Evolutionary conservation across 2,888 invertebrate species (phyloP).

Genomic region (Omphaloscelis lunosa): DNA sequence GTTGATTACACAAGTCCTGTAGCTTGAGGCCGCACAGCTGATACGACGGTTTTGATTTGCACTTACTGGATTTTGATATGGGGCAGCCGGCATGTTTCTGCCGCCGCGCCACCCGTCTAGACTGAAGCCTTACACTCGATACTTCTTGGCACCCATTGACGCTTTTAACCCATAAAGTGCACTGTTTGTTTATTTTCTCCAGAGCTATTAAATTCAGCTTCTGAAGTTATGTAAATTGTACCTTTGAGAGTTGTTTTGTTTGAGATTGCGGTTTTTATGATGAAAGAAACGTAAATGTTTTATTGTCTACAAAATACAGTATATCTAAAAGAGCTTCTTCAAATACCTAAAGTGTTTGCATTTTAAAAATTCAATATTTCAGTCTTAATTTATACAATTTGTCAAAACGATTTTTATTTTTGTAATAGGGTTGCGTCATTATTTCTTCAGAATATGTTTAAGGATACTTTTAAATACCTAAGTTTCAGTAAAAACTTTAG

Average conservation of each 20-base stretch:
- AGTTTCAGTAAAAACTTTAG: background rate
- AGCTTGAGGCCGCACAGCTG: too few species aligned
- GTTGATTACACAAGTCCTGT: too few species aligned
- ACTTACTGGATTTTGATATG: background rate
- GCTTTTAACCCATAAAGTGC: slow-evolving; percentile 52
- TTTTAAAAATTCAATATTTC: background rate
- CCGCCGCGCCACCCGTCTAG: slow-evolving; percentile 55
- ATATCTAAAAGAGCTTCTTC: too few species aligned
- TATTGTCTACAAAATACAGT: background rate
- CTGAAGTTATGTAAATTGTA: slow-evolving; percentile 7
- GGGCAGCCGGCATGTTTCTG: slow-evolving; percentile 2
- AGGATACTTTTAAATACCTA: background rate
- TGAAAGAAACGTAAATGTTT: background rate
- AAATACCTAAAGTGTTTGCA: background rate
- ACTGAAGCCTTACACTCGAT: slow-evolving; percentile 24
- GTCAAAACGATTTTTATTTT: background rate
- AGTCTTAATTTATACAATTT: background rate
- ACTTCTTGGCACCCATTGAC: slow-evolving; percentile 51
- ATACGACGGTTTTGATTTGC: background rate
- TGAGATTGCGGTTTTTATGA: slow-evolving; percentile 14
- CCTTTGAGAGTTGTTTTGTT: slow-evolving; percentile 8
- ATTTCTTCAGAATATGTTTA: background rate
- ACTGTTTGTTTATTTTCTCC: slow-evolving; percentile 17
- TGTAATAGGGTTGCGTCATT: background rate
- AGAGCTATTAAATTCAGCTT: slow-evolving; percentile 16